A percentile compares a stretch with the other conserved stretches of the same genome.
phyloP scores from a whole-genome alignment of 1,140 invertebrate genomes.

The Medauroidea extradentata region DNA sequence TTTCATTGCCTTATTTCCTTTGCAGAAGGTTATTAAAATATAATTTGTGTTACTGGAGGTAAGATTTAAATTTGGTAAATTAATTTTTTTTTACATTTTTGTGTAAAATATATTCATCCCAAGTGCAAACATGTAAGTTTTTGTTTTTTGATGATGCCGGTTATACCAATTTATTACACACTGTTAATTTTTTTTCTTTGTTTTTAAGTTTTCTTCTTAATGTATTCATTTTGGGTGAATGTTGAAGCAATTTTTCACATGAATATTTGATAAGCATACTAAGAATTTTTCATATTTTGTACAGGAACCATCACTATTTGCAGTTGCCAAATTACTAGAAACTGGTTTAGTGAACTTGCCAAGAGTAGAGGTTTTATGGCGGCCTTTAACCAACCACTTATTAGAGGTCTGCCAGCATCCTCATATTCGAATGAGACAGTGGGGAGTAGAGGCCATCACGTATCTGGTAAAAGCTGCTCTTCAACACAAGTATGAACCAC shows the following conservation, averaged over 20 bases:
- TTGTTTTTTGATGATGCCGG: neutral
- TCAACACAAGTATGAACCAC: conserved; percentile 77
- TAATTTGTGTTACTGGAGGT: too few relatives aligned
- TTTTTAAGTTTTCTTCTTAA: neutral
- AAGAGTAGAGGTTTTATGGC: conserved; percentile 92
- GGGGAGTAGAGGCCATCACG: conserved; percentile 96
- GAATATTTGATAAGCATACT: neutral
- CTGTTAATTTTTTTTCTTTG: too few relatives aligned
- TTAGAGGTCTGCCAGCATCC: conserved; percentile 95
- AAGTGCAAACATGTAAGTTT: too few relatives aligned
- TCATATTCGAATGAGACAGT: conserved; percentile 91
- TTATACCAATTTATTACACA: too few relatives aligned
- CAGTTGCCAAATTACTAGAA: conserved; percentile 94
- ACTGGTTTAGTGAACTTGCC: conserved; percentile 92
- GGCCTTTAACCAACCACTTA: conserved; percentile 93
- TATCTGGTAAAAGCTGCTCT: conserved; percentile 91
- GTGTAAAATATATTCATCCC: too few relatives aligned
- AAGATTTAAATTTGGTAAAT: too few relatives aligned
- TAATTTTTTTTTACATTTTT: too few relatives aligned
- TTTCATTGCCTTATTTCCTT: too few relatives aligned
- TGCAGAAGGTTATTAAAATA: too few relatives aligned
- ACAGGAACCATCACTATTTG: conserved; percentile 93
- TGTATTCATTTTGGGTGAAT: neutral
- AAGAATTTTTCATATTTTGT: conserved; percentile 32
- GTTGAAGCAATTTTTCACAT: neutral